Evolutionary conservation across 2,888 invertebrate genomes (phyloP), one percentile per base, ranked within the genome.

Genomic region (Pycnomerus fuliginosus): DNA sequence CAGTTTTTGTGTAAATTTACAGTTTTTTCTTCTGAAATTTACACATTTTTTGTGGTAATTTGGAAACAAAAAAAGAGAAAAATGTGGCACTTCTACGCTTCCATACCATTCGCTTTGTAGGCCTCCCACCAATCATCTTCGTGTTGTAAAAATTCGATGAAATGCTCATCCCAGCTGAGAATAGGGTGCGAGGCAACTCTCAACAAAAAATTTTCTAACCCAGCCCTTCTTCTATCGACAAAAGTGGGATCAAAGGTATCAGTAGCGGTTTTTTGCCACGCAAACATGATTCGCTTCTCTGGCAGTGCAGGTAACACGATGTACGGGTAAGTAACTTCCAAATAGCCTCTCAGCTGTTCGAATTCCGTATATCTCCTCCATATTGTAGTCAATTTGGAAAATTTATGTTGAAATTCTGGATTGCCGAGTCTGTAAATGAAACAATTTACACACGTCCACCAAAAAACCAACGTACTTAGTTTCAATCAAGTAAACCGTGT

Each of bases 321-420:
- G 65, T 84, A 84, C n/a, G 89, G 87, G 71, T 89, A 90, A 17
- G 82, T 83, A 16, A 85, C 78, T 62, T 85, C 85, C 44, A 91
- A 73, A 64, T 89, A 89, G 55, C 84, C 82, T 56, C 85, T 78
- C 33, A 91, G 77, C 55, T 87, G 80, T 67, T 90, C 90, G 75
- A 90, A 90, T 69, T 91, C 90, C 29, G 87, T 88, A 65, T 90
- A 91, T 17, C 90, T 73, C 54, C 90, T 75, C 86, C 87, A 87
- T 55, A 87, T 78, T 10, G 84, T 82, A 53, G 82, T 83, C 40
- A 83, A 71, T 63, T 79, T 82, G 2, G 77, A 76, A 27, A 83
- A 72, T 28, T 83, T 79, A 42, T 75, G 69, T 58, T 79, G 79
- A 38, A 65, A 66, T 7, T 82, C 78, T 4, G 78, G 74, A 69